Evolutionary conservation across 2,888 invertebrate species (phyloP), one percentile per base, ranked within the genome.

Genomic region (Leucoma salicis): DNA sequence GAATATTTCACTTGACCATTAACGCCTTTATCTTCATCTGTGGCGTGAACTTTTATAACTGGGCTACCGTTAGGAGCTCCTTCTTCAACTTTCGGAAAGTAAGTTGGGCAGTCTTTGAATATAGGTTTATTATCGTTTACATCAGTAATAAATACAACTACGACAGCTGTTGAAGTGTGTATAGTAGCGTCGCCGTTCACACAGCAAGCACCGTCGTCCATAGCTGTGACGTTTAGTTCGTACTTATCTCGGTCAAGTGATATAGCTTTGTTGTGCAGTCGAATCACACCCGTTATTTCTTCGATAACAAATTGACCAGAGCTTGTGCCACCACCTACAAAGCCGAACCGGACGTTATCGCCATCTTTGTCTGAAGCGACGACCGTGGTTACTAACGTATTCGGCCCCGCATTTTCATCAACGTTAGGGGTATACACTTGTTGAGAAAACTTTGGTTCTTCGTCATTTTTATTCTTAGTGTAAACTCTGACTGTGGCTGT

Each of bases 391-490:
- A 99, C 98, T 32, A 98, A 90, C 3, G 98, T 98, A 69, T 97
- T 97, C 0, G 97, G 96, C 0, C 97, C 97, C 7, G 97, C 97
- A 78, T 97, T 97, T 81, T 98, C 98, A 74, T 97, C 97, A 0
- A 98, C 97, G 81, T 97, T 98, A 0, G 98, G 97, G 1, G 97
- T 97, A 80, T 98, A 98, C 2, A 98, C 97, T 90, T 97, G 97
- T 70, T 98, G 98, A 0, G 97, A 97, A 78, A 98, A 98, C 78
- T 97, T 97, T 0, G 99, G 99, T 71, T 97, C 96, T 82, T 99
- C 98, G 74, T 99, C 99, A 82, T 99, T 99, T 82, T 98, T 98
- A 73, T 99, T 99, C 71, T 97, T 97, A n/a, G 98, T 98, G 74
- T 98, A 98, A 42, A 99, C 94, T 43, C 98, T 92, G 11, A 99